These are phyloP conservation scores for Arenaria interpres DNA, from an alignment of 2,113 vertebrate species.

Conservation along the genomic window DNA sequence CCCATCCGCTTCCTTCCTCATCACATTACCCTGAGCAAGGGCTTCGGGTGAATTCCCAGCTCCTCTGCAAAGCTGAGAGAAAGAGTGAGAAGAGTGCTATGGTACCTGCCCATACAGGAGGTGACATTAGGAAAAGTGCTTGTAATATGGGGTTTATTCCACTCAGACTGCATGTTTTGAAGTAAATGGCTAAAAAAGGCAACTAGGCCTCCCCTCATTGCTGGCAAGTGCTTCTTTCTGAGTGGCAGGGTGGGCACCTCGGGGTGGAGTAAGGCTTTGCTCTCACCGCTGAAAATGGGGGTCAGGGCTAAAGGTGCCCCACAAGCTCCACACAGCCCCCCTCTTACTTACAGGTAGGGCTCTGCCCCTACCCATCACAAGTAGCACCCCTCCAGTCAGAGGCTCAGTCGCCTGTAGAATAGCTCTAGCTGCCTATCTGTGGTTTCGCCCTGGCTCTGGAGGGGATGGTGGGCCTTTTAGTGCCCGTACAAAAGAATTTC, in stretches of 20 bases:
- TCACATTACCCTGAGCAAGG: background rate
- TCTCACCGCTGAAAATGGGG: background rate
- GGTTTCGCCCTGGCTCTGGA: background rate
- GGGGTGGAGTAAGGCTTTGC: background rate
- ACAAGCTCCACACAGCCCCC: background rate
- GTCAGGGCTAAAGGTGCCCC: background rate
- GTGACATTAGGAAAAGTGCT: background rate
- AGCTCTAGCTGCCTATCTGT: background rate
- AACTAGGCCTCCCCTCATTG: background rate
- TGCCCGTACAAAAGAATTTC: background rate
- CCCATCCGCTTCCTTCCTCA: background rate
- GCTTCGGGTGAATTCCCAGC: background rate
- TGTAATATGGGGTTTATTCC: background rate
- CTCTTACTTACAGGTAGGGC: background rate
- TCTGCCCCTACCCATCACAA: background rate
- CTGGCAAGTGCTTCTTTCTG: background rate
- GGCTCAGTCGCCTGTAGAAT: background rate
- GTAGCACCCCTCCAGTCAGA: background rate
- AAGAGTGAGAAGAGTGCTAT: background rate
- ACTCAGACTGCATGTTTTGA: background rate
- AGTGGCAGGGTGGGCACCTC: accelerated
- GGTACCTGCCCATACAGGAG: background rate
- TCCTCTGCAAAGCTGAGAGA: background rate
- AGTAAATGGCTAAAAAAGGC: background rate
- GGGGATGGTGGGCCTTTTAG: background rate